A percentile compares a stretch with the other conserved stretches of the same genome.
Conservation (phyloP, 2,113 vertebrate species). For the Lamprologus ornatipinnis region DNA sequence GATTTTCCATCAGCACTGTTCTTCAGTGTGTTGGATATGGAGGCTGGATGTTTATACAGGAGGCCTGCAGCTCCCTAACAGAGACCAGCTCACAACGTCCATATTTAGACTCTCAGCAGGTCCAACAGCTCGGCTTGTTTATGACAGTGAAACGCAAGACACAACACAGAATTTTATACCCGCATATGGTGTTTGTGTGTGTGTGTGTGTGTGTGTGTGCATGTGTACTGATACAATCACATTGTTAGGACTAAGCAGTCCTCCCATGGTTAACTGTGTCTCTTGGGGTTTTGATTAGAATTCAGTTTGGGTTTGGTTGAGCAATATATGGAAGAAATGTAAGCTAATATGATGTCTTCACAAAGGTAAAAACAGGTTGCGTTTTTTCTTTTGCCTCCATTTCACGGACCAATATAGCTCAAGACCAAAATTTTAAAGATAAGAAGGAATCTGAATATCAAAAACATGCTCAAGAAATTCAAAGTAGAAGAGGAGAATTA, state of each 20-base stretch:
- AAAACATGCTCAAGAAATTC: background rate
- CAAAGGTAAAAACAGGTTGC: background rate
- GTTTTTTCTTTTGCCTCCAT: background rate
- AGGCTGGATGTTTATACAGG: conserved; percentile 25
- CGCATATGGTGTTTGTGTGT: conserved; percentile 20
- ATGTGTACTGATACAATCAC: background rate
- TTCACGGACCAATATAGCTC: background rate
- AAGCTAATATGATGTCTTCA: background rate
- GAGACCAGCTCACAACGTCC: conserved; percentile 26
- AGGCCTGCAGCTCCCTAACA: conserved; percentile 14
- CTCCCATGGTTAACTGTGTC: background rate
- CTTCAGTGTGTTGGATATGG: background rate
- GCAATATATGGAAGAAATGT: background rate
- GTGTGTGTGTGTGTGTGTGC: background rate
- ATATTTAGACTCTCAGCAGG: conserved; percentile 41
- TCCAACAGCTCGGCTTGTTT: conserved; percentile 22
- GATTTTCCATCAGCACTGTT: conserved; percentile 1
- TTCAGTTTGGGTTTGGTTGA: background rate
- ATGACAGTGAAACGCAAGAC: conserved; percentile 7
- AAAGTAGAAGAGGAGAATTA: background rate
- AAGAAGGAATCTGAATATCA: background rate
- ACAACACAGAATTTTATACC: conserved; percentile 12
- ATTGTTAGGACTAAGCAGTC: background rate
- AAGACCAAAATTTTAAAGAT: background rate
- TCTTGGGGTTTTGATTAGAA: background rate